Evolutionary conservation across 2,113 vertebrate species (phyloP).

Genomic region (Danio rerio): GRCz12tu NC_133178.1:27269501-27270000

Average conservation of each 20-base stretch:
- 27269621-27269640: constrained; percentile 48
- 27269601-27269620: constrained; percentile 47
- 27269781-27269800: not conserved
- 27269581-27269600: constrained; percentile 30
- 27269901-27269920: constrained; percentile 9
- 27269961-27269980: constrained; percentile 12
- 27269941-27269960: not conserved
- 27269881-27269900: constrained; percentile 42
- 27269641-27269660: constrained; percentile 49
- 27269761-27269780: constrained; percentile 35
- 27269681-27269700: constrained; percentile 52
- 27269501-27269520: no score
- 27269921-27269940: constrained; percentile 16
- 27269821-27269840: constrained; percentile 33
- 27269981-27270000: constrained; percentile 16
- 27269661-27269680: constrained; percentile 49
- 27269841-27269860: constrained; percentile 27
- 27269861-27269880: constrained; percentile 19
- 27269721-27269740: not conserved
- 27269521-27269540: not conserved
- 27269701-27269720: constrained; percentile 46
- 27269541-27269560: constrained; percentile 10
- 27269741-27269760: constrained; percentile 41
- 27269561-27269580: constrained; percentile 43
- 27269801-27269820: constrained; percentile 3